These are phyloP conservation scores for Ceramica pisi DNA, from an alignment of 2,888 invertebrate genomes.

Conservation along the genomic window DNA sequence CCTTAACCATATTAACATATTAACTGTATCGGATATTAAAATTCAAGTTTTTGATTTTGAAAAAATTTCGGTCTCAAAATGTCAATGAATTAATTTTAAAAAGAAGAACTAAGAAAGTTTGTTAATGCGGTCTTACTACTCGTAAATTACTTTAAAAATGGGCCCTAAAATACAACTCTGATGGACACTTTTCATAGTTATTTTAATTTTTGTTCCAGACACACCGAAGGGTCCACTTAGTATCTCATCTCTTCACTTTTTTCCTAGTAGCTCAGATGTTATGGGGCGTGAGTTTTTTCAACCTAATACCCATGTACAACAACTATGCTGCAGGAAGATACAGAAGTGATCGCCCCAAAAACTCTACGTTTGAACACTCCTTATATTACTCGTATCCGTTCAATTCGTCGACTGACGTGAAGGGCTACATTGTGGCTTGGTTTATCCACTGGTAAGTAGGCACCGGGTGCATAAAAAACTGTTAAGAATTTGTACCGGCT, in stretches of 20 bases:
- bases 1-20: too few relatives aligned
- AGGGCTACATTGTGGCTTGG: constrained; percentile 41
- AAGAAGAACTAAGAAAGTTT: too few relatives aligned
- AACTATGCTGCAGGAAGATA: constrained; percentile 39
- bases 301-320: constrained; percentile 41
- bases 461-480: too few relatives aligned
- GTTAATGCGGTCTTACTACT: too few relatives aligned
- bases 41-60: too few relatives aligned
- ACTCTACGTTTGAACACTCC: constrained; percentile 54
- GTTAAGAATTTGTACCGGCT: too few relatives aligned
- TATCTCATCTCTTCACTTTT: constrained; percentile 31
- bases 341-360: constrained; percentile 3
- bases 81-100: too few relatives aligned
- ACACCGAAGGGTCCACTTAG: constrained; percentile 27
- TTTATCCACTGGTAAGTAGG: constrained; percentile 50
- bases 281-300: constrained; percentile 22
- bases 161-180: too few relatives aligned
- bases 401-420: constrained; percentile 34
- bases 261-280: constrained; percentile 7
- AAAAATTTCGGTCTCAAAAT: too few relatives aligned
- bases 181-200: neutral
- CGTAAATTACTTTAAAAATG: too few relatives aligned
- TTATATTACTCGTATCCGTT: constrained; percentile 54
- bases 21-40: too few relatives aligned
- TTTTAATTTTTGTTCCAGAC: constrained; percentile 35